Conservation (phyloP, 2,113 vertebrate genomes). For the Orientallactaga bullata region DNA sequence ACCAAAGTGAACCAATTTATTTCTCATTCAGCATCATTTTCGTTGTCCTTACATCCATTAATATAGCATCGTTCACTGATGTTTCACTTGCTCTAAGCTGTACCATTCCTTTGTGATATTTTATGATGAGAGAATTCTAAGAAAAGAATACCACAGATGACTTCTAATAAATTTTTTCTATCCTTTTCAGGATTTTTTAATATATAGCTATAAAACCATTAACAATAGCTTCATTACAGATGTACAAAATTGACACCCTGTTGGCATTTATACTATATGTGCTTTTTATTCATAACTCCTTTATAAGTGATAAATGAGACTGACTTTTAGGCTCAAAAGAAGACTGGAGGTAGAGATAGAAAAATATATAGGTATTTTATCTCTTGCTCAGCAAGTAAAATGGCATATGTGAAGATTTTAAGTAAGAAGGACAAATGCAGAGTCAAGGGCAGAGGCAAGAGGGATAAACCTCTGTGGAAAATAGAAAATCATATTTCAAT, state of each 20-base stretch:
- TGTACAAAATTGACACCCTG: slow-evolving; percentile 16
- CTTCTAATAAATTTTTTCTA: slow-evolving; percentile 68
- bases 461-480: slow-evolving; percentile 18
- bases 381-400: slow-evolving; percentile 54
- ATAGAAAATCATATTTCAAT: slow-evolving; percentile 47
- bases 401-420: slow-evolving; percentile 21
- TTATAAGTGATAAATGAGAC: slow-evolving; percentile 69
- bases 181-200: slow-evolving; percentile 23
- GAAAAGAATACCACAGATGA: slow-evolving; percentile 77
- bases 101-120: slow-evolving; percentile 67
- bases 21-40: slow-evolving; percentile 70
- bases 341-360: slow-evolving; percentile 1
- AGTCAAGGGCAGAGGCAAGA: neutral
- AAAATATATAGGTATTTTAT: slow-evolving; percentile 31
- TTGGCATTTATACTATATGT: slow-evolving; percentile 48
- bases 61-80: slow-evolving; percentile 70
- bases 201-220: slow-evolving; percentile 48
- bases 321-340: slow-evolving; percentile 71
- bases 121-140: slow-evolving; percentile 72
- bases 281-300: slow-evolving; percentile 71
- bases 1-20: slow-evolving; percentile 76
- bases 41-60: slow-evolving; percentile 66
- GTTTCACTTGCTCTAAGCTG: slow-evolving; percentile 71
- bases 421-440: slow-evolving; percentile 26
- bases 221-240: slow-evolving; percentile 71